Conservation (phyloP, 2,888 invertebrate genomes). For the Calliphora vomitoria region DNA sequence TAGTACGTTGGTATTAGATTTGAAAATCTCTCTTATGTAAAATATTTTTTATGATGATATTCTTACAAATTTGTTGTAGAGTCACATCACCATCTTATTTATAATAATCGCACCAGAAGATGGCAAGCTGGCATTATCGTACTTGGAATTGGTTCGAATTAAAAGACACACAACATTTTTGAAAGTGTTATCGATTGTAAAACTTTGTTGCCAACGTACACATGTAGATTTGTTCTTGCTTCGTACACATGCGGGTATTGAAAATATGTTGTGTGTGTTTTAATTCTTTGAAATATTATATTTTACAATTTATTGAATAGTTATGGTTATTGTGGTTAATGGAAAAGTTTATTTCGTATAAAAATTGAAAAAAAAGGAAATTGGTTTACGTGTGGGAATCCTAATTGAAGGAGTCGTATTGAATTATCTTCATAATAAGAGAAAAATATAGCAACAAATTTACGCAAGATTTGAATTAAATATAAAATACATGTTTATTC, state of each 20-base stretch:
- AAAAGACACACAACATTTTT: conserved; percentile 35
- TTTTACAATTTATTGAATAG: conserved; percentile 61
- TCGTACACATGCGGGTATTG: conserved; percentile 13
- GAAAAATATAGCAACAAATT: too few relatives aligned
- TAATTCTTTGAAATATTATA: conserved; percentile 66
- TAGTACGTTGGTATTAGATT: not conserved
- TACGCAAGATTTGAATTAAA: too few relatives aligned
- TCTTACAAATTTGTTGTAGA: conserved; percentile 31
- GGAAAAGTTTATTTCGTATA: conserved; percentile 43
- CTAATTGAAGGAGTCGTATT: not conserved
- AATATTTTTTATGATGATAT: conserved; percentile 45
- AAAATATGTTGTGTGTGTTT: conserved; percentile 13
- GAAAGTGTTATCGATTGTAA: conserved; percentile 61
- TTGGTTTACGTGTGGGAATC: not conserved
- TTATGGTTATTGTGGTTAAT: conserved; percentile 60
- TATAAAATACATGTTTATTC: too few relatives aligned
- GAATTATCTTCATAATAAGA: too few relatives aligned
- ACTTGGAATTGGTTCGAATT: not conserved
- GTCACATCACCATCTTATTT: not conserved
- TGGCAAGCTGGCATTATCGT: conserved; percentile 10
- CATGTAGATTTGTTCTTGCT: not conserved
- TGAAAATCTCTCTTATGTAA: conserved; percentile 5
- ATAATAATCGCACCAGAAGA: conserved; percentile 13
- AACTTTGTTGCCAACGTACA: conserved; percentile 46
- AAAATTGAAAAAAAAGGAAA: not conserved